Evolutionary conservation across 2,797 vertebrate genomes (phyloP).

Genomic region (Rhynchotus rufescens): DNA sequence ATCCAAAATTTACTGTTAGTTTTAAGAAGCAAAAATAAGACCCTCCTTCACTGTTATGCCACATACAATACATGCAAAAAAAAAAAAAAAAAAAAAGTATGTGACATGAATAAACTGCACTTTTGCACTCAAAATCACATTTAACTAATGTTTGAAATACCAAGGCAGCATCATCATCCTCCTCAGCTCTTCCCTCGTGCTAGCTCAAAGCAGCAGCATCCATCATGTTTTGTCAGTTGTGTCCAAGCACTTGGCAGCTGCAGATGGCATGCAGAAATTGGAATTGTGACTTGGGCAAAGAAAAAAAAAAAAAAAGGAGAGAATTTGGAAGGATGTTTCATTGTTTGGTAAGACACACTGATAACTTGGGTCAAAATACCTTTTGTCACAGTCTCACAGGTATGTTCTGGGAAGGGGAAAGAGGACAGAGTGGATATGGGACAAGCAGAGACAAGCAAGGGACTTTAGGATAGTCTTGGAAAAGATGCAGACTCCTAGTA

Average conservation of each 20-base stretch:
- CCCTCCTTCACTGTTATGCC: not conserved
- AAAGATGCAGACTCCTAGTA: not conserved
- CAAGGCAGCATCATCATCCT: not conserved
- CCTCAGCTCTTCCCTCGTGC: not conserved
- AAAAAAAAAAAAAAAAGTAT: not conserved
- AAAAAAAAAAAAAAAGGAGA: not conserved
- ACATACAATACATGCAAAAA: not conserved
- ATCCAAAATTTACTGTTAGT: constrained; percentile 13
- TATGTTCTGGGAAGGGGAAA: not conserved
- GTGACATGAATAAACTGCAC: not conserved
- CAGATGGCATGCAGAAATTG: not conserved
- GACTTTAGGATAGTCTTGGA: constrained; percentile 35
- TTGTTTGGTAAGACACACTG: not conserved
- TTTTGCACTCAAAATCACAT: not conserved
- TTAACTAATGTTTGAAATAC: not conserved
- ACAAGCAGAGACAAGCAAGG: not conserved
- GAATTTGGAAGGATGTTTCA: not conserved
- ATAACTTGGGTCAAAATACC: not conserved
- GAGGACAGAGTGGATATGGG: not conserved
- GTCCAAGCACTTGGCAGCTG: not conserved
- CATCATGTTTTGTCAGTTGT: not conserved
- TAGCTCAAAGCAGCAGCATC: not conserved
- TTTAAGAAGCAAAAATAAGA: constrained; percentile 33
- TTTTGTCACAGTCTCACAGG: rapidly evolving
- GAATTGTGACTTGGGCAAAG: not conserved